Evolutionary conservation across 2,797 vertebrate genomes (phyloP).

Genomic region (Trematomus bernacchii): DNA sequence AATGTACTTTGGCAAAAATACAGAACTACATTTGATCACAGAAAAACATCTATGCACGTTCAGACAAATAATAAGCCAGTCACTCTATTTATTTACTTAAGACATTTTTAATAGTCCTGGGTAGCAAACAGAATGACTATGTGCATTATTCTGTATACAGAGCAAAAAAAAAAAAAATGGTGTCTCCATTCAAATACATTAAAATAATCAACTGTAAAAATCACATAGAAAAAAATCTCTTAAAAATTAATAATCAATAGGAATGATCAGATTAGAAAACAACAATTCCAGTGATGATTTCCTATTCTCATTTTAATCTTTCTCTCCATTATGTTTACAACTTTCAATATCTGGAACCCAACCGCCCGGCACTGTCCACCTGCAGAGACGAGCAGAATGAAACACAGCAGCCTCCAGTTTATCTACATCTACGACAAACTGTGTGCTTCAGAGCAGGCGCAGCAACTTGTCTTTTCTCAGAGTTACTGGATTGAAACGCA

Average conservation of each 20-base stretch:
- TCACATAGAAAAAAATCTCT: slow-evolving; percentile 72
- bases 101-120: slow-evolving; percentile 77
- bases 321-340: slow-evolving; percentile 9
- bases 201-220: slow-evolving; percentile 78
- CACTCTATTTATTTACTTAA: slow-evolving; percentile 48
- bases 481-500: slow-evolving; percentile 27
- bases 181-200: slow-evolving; percentile 67
- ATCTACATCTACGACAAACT: slow-evolving; percentile 33
- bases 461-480: slow-evolving; percentile 22
- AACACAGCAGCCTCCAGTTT: slow-evolving; percentile 7
- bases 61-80: slow-evolving; percentile 27
- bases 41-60: neutral
- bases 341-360: slow-evolving; percentile 18
- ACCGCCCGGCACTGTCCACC: slow-evolving; percentile 20
- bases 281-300: slow-evolving; percentile 69
- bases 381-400: neutral
- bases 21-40: neutral
- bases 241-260: slow-evolving; percentile 52
- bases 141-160: slow-evolving; percentile 68
- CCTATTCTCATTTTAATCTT: slow-evolving; percentile 1
- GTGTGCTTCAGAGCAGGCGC: slow-evolving; percentile 14
- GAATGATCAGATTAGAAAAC: slow-evolving; percentile 53
- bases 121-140: slow-evolving; percentile 66
- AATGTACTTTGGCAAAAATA: slow-evolving; percentile 24
- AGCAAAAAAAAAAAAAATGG: slow-evolving; percentile 44